Evolutionary conservation across 2,113 vertebrate genomes (phyloP).

Genomic region (Rynchops niger): DNA sequence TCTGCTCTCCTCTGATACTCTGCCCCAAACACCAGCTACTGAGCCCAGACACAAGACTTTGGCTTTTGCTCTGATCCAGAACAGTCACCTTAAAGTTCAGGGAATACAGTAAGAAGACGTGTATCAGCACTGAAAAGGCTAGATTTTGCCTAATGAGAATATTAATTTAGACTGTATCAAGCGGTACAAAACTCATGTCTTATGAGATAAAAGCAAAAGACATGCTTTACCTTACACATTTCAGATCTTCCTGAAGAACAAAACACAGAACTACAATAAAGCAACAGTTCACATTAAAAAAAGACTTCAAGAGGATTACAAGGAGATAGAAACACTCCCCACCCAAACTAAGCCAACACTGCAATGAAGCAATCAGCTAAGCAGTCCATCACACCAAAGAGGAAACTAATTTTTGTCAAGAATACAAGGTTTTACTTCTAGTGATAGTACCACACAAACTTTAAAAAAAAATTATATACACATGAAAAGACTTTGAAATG

Average conservation of each 20-base stretch:
- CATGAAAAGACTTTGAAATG: not conserved
- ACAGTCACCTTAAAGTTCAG: not conserved
- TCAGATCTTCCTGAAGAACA: not conserved
- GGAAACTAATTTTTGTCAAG: not conserved
- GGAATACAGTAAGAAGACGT: not conserved
- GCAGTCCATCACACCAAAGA: not conserved
- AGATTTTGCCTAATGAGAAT: not conserved
- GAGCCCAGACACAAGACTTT: not conserved
- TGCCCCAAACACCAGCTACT: not conserved
- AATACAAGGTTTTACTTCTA: not conserved
- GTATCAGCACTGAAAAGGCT: not conserved
- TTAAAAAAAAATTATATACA: not conserved
- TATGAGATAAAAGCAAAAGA: not conserved
- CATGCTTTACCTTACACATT: not conserved
- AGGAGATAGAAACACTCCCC: not conserved
- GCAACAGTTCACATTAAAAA: not conserved
- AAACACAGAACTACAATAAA: not conserved
- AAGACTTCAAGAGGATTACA: not conserved
- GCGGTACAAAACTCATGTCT: not conserved
- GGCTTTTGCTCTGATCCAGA: not conserved
- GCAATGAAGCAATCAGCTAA: not conserved
- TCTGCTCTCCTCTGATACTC: not conserved
- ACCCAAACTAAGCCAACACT: not conserved
- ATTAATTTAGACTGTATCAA: not conserved
- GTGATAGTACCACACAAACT: not conserved